Base-by-base conservation (phyloP, 2,797 vertebrate species). In the Neomorphus geoffroyi region DNA sequence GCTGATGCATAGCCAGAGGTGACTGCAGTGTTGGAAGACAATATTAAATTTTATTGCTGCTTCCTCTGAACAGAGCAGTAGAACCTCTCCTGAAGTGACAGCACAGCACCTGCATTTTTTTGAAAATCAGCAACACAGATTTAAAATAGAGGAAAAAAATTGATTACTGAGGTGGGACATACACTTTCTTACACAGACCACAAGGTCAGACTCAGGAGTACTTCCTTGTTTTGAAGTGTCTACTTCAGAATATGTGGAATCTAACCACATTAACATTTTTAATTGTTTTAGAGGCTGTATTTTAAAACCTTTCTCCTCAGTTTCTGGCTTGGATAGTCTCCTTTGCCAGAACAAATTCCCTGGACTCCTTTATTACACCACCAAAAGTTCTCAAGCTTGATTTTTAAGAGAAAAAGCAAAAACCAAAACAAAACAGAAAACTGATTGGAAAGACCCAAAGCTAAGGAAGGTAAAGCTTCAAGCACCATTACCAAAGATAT, bases 371-470 rank as follows among this genome's bases (percentile, higher is more conserved):
- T 73, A 79, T 82, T 75, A 73, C 86, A 96, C 94, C 96, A 97
- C 94, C 86, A 88, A 15, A 88, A 92, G 64, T 62, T 96, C 97
- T 96, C 96, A 97, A 97, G 97, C 94, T 97, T 97, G 96, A 94
- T 95, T 96, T 96, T 75, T 70, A 41, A 93, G 61, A 88, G 70
- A 84, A 94, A 91, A 73, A 58, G 91, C 62, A 92, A 95, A 96
- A 75, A 17, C 50, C 73, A 80, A 66, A 92, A 80, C 39, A 95
- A 74, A 89, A 70, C 80, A 61, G 81, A 70, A 58, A 75, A 54
- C 46, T 72, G 73, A 95, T 92, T 4, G 16, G 71, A 94, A 95
- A 43, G 57, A 45, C 51, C 77, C 90, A 94, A 91, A 95, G 91
- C 70, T 69, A 78, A 92, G 41, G 64, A 94, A 93, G 57, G 50